Evolutionary conservation across 1,140 invertebrate species (phyloP).

Genomic region (Cyphomyrmex costatus): DNA sequence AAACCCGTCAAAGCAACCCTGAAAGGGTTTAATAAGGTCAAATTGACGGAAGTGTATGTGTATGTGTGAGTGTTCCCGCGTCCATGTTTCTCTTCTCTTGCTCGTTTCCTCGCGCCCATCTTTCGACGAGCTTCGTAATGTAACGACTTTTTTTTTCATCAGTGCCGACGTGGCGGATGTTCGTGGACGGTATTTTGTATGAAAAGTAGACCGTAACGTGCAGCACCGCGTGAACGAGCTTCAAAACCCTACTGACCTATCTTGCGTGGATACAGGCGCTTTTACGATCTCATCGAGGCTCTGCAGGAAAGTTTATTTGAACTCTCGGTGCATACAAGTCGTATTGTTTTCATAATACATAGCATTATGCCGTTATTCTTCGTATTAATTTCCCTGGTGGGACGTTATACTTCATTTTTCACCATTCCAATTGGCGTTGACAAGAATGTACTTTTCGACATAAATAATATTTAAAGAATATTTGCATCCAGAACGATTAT

Average conservation of each 20-base stretch:
- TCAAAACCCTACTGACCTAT: conserved; percentile 46
- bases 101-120: conserved; percentile 16
- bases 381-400: background rate
- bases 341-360: conserved; percentile 25
- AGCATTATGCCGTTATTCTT: background rate
- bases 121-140: conserved; percentile 26
- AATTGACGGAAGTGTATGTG: conserved; percentile 32
- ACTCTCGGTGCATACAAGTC: conserved; percentile 14
- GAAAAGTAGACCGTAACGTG: conserved; percentile 67
- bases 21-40: conserved; percentile 63
- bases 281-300: conserved; percentile 43
- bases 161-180: conserved; percentile 32
- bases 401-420: conserved; percentile 9
- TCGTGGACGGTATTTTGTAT: conserved; percentile 60
- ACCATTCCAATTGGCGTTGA: background rate
- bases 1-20: conserved; percentile 9
- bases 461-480: background rate
- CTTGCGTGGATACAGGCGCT: conserved; percentile 8
- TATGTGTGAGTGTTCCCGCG: background rate
- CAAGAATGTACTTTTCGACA: background rate
- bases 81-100: background rate
- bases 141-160: conserved; percentile 66
- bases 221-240: conserved; percentile 31
- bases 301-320: conserved; percentile 15
- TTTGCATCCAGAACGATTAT: background rate